Evolutionary conservation across 2,888 invertebrate genomes (phyloP).

Genomic region (Alloplasta piceator): DNA sequence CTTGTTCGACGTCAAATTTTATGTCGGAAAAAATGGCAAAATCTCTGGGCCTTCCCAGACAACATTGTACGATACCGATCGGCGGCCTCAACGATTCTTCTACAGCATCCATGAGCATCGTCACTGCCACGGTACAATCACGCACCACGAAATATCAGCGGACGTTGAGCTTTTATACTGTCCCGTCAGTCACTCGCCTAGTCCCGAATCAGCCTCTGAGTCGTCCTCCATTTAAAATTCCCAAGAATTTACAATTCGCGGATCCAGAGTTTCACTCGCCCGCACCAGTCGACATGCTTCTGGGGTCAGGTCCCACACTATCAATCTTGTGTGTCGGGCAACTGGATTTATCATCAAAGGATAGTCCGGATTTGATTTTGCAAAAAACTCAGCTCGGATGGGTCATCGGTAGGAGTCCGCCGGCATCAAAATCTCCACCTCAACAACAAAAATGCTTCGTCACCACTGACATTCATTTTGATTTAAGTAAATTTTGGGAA

Average conservation of each 20-base stretch:
- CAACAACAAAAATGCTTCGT: conserved; percentile 6
- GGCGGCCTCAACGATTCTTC: conserved; percentile 15
- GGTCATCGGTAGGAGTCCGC: conserved; percentile 31
- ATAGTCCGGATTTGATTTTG: conserved; percentile 26
- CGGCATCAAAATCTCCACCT: background rate
- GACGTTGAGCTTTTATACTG: conserved; percentile 1
- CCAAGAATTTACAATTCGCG: conserved; percentile 22
- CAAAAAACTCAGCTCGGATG: conserved; percentile 55
- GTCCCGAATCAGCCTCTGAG: conserved; percentile 4
- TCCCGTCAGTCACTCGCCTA: background rate
- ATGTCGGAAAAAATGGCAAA: conserved; percentile 8
- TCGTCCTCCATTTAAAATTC: background rate
- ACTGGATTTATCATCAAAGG: conserved; percentile 20
- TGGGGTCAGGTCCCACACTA: conserved; percentile 15
- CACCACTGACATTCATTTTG: conserved; percentile 1
- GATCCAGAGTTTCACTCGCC: conserved; percentile 28
- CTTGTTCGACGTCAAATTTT: conserved; percentile 7
- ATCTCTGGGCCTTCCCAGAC: background rate
- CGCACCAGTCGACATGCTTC: conserved; percentile 41
- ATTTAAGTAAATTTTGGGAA: background rate
- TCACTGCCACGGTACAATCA: background rate
- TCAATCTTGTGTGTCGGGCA: conserved; percentile 50
- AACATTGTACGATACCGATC: background rate
- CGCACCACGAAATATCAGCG: background rate
- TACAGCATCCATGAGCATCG: background rate